A percentile compares a stretch with the other conserved stretches of the same genome.
These are phyloP conservation scores for Arnoldichthys spilopterus DNA, from an alignment of 2,797 vertebrate genomes.

Conservation along the genomic window DNA sequence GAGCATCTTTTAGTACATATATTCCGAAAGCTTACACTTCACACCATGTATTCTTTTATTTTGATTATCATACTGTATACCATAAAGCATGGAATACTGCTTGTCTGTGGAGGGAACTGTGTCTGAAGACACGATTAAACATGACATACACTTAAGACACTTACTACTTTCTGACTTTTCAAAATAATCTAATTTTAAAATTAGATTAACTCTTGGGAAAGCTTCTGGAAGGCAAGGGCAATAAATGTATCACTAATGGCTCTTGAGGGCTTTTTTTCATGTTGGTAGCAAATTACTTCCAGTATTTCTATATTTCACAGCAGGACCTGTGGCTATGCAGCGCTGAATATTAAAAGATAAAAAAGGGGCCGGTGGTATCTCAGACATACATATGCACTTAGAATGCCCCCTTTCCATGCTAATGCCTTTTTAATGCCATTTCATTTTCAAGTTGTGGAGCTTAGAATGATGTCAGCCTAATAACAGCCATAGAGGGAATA, in stretches of 20 bases:
- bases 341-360: conserved; percentile 32
- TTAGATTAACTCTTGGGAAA: background rate
- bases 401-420: background rate
- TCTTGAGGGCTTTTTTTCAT: conserved; percentile 4
- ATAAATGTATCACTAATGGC: conserved; percentile 13
- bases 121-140: background rate
- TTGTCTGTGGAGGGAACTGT: too few species aligned
- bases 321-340: background rate
- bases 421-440: conserved; percentile 36
- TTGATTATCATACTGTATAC: background rate
- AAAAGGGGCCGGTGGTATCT: background rate
- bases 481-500: conserved; percentile 13
- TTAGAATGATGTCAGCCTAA: conserved; percentile 3
- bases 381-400: background rate
- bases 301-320: conserved; percentile 3
- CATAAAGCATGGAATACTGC: background rate
- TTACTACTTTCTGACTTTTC: background rate
- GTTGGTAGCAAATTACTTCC: background rate
- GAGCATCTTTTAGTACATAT: too few species aligned
- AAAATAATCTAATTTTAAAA: conserved; percentile 1
- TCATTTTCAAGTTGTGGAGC: conserved; percentile 11
- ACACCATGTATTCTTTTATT: background rate
- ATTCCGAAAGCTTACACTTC: too few species aligned
- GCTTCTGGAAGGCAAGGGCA: background rate
- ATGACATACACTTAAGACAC: background rate